Evolutionary conservation across 2,888 invertebrate species (phyloP), one percentile per base, ranked within the genome.

Genomic region (Pollenia griseotomentosa): DNA sequence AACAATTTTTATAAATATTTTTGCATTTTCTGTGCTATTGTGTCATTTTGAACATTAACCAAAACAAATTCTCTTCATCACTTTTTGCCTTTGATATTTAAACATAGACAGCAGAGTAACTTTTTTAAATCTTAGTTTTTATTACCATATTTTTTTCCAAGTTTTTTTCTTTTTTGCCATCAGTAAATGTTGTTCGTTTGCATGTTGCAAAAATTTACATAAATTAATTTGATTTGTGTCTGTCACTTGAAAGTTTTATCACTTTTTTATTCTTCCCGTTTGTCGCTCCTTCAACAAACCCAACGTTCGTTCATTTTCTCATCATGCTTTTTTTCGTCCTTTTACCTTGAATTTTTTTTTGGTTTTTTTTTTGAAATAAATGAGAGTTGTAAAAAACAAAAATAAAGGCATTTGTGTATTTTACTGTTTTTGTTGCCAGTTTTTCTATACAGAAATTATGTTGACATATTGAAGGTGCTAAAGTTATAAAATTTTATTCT

Each of bases 221-320:
- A 87, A 87, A 87, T 87, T 87, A 87, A 87, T 87, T 87, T 87
- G 87, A 87, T 87, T 87, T 87, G 87, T 87, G 87, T 87, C 87
- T 87, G 78, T 87, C 84, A 84, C 87, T 87, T 82, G 78, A 78
- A 82, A 84, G 81, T 87, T 87, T 81, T 87, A 84, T 87, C 87
- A 74, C 78, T 74, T 82, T 81, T 68, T 73, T 44, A 59, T 75
- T 73, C 40, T 81, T 82, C 63, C 55, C 48, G 11, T 11, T 65
- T 33, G 11, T n/a, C 55, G 70, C 51, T 33, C 33, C 6, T 33
- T 33, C 33, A 33, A 33, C 33, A 33, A 33, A 33, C 33, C 33
- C 33, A 33, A 4, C 59, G 14, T 71, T 57, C n/a, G 33, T 73
- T 46, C 3, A 12, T 44, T n/a, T 48, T 71, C 23, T 8, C 12